Evolutionary conservation across 2,888 invertebrate genomes (phyloP), one percentile per base, ranked within the genome.

Genomic region (Drosophila kambysellisi): DNA sequence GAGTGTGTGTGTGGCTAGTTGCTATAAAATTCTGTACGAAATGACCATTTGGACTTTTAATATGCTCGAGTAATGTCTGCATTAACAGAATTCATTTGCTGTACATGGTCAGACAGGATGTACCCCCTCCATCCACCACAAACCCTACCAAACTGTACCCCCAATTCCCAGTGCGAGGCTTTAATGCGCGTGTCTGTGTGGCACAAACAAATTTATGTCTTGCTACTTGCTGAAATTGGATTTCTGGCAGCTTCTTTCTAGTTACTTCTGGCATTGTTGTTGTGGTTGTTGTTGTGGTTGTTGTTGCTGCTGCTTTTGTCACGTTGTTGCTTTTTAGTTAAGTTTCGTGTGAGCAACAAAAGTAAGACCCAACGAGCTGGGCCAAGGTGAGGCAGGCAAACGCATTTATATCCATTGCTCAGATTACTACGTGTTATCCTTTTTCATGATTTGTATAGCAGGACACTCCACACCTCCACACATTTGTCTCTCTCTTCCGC

Each of bases 11-110:
- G 65, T 75, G 70, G 70, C 73, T 70, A 82, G 74, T 78, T 82
- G 83, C 85, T 91, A 88, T 84, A 88, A 89, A 90, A 91, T 88
- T 91, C 81, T 81, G 76, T 82, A 79, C 83, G 83, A 78, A 87
- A 87, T 89, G 90, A 83, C 87, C 91, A 86, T 86, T 89, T 86
- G 89, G 90, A 84, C 90, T 89, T 91, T 91, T 91, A 91, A 91
- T 91, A 91, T 86, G 89, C 87, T 88, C 82, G 86, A 91, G 85
- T 89, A 91, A 91, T 91, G 91, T 83, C 88, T 86, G 89, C 91
- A 91, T 91, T 91, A 91, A 91, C 91, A 80, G 89, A 91, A 91
- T 91, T 91, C 91, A 90, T 90, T 91, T 90, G 88, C 81, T 79
- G 82, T 65, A 74, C 83, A 77, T 75, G 76, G 67, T 60, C 75